These are phyloP conservation scores for Puffinus mauretanicus DNA, from an alignment of 2,113 vertebrate genomes.

Conservation along the genomic window DNA sequence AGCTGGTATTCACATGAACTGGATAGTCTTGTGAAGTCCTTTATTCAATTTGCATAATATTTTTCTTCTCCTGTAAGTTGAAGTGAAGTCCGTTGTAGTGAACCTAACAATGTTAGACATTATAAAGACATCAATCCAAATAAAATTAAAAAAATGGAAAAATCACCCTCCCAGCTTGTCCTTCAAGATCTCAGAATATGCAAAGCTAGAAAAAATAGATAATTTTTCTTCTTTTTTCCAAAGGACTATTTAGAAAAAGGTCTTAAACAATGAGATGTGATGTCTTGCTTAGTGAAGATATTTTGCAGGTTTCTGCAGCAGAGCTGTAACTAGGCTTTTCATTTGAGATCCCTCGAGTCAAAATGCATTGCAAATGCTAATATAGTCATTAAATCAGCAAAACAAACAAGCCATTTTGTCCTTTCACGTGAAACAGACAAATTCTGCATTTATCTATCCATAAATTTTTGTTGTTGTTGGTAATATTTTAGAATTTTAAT, in stretches of 20 bases:
- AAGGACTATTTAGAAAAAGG: not conserved
- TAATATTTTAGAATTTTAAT: not conserved
- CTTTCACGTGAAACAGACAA: not conserved
- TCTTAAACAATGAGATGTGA: not conserved
- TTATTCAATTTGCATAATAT: constrained; percentile 52
- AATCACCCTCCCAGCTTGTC: not conserved
- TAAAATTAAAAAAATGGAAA: not conserved
- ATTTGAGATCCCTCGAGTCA: not conserved
- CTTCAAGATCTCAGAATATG: not conserved
- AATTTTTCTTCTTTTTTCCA: not conserved
- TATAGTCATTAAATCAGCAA: not conserved
- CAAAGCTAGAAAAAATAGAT: not conserved
- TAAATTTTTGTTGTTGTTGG: not conserved
- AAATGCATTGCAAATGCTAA: not conserved
- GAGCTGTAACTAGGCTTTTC: not conserved
- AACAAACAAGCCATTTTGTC: not conserved
- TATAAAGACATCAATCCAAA: constrained; percentile 10
- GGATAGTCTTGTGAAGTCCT: constrained; percentile 49
- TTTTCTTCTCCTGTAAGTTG: constrained; percentile 20
- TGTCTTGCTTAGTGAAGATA: not conserved
- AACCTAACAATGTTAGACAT: constrained; percentile 19
- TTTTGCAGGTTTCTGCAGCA: not conserved
- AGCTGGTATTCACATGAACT: constrained; percentile 45
- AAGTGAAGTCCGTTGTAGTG: constrained; percentile 30
- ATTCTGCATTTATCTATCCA: not conserved